Conservation (phyloP, 2,888 invertebrate genomes). For the Hetaerina titia region DNA sequence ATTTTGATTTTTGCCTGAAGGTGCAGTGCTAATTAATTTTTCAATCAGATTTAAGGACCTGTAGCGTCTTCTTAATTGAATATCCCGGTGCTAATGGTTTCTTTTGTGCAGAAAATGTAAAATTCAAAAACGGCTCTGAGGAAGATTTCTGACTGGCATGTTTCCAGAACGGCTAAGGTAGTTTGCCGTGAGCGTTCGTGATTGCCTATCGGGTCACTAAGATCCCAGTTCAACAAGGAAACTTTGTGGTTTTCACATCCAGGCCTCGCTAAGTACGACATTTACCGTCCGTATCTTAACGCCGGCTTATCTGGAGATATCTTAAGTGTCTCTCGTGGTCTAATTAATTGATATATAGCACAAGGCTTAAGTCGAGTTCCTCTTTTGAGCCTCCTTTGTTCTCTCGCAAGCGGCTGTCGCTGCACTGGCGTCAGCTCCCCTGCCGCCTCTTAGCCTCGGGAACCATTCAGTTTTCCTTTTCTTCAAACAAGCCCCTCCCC, state of each 20-base stretch:
- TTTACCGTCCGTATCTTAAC: neutral
- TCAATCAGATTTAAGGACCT: no score
- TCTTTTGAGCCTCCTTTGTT: neutral
- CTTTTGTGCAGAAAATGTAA: neutral
- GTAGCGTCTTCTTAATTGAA: no score
- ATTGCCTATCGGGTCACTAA: neutral
- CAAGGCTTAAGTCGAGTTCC: neutral
- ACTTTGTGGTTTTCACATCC: constrained; percentile 8
- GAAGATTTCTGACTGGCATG: neutral
- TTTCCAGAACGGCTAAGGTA: neutral
- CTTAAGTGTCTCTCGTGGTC: neutral
- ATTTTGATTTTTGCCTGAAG: no score
- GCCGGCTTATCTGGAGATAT: neutral
- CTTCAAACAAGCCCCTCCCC: no score
- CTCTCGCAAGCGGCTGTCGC: neutral
- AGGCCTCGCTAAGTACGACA: neutral
- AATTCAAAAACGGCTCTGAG: no score
- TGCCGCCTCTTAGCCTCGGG: neutral
- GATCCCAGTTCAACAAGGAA: neutral
- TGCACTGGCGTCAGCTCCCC: neutral
- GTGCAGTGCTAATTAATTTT: no score
- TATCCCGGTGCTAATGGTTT: neutral
- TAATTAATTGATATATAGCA: neutral
- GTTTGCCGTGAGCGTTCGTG: neutral
- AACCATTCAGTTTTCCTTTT: neutral